Base-by-base conservation (phyloP, 2,113 vertebrate genomes). In the Jacana jacana region DNA sequence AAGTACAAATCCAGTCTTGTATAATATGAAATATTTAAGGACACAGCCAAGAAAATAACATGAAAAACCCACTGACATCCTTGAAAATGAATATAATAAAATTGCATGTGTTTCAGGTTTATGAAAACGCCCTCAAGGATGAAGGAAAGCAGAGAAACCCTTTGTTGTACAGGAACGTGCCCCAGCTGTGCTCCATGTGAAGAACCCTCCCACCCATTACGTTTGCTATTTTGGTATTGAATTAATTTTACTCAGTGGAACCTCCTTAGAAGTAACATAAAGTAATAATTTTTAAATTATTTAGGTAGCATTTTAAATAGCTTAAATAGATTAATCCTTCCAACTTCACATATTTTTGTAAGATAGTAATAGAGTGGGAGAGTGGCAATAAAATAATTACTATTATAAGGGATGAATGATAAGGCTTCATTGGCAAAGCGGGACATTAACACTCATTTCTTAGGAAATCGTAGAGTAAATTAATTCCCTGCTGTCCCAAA, bases 161-260 rank as follows among this genome's bases (percentile, higher is more conserved):
- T 39, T 49, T 35, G 13, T 63, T 70, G 31, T 22, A 24, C 52
- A 19, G 9, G 69, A 69, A 17, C 28, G 48, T 72, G 72, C 72
- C 60, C n/a, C 0, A 3, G 42, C 72, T 31, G 22, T 52, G 46
- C 48, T 39, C 23, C 57, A 5, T 1, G 0, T 2, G 11, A 69
- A 44, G 54, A 68, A 48, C 25, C 46, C 51, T 88, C 73, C 37
- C 33, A 31, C 52, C 52, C 52, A 3, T 9, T 10, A 18, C 27
- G 7, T 27, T 54, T 30, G 19, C 42, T 52, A 2, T 30, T 68
- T 49, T 39, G 52, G 60, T 4, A 10, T 33, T 35, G 37, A 84
- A 72, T 18, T 31, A 15, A 33, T 76, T 37, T 48, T 4, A 28
- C 31, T 33, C 28, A 12, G 20, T 52, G 27, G 54, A 49, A 51